These are phyloP conservation scores for Busseola fusca DNA, from an alignment of 2,888 invertebrate species.

Conservation along the genomic window DNA sequence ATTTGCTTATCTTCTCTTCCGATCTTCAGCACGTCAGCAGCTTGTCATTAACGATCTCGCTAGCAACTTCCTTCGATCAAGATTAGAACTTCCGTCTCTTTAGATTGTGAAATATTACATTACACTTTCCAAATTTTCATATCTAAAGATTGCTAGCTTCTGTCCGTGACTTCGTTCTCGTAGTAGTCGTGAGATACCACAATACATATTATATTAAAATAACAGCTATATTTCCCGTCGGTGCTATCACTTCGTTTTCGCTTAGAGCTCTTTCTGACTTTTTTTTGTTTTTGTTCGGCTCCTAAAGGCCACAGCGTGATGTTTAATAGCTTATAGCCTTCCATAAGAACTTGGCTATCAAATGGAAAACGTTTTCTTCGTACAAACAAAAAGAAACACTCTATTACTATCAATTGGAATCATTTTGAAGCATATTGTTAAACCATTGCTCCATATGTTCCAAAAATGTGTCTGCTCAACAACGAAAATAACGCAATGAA, in stretches of 20 bases:
- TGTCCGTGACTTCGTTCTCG: neutral
- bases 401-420: no score
- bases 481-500: no score
- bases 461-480: no score
- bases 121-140: constrained; percentile 38
- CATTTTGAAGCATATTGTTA: no score
- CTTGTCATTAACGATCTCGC: neutral
- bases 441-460: no score
- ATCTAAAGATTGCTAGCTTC: neutral
- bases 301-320: neutral
- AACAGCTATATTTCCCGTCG: neutral
- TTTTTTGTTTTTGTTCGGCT: neutral
- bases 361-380: neutral
- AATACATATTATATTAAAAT: neutral
- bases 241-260: neutral
- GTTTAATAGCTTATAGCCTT: neutral
- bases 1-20: constrained; percentile 1
- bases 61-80: constrained; percentile 13
- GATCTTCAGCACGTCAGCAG: constrained; percentile 15
- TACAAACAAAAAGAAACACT: no score
- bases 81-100: constrained; percentile 34
- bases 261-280: neutral
- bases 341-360: neutral
- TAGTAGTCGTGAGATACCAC: no score
- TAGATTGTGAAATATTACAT: constrained; percentile 43